These are phyloP conservation scores for Liodrosophila aerea DNA, from an alignment of 2,888 invertebrate species.

Conservation along the genomic window DNA sequence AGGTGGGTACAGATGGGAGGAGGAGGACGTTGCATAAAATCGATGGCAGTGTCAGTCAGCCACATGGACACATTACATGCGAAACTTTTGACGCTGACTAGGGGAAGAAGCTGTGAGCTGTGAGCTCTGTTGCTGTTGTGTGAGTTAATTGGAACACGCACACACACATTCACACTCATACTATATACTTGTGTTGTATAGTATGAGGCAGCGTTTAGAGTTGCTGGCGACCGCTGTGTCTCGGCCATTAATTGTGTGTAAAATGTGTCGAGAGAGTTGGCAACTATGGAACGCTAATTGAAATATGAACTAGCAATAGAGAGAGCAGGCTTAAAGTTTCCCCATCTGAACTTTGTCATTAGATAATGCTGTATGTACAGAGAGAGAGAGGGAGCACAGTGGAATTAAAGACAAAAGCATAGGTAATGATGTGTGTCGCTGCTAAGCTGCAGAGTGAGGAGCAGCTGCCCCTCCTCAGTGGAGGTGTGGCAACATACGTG, in stretches of 20 bases:
- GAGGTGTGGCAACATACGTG: constrained; percentile 45
- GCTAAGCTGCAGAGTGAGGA: constrained; percentile 33
- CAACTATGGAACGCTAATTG: constrained; percentile 52
- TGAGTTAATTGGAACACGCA: constrained; percentile 67
- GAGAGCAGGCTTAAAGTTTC: constrained; percentile 44
- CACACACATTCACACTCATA: constrained; percentile 15
- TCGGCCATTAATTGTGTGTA: constrained; percentile 49
- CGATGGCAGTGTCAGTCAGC: constrained; percentile 48
- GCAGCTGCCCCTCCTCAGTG: constrained; percentile 10
- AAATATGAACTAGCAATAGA: constrained; percentile 47
- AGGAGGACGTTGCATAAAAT: constrained; percentile 83
- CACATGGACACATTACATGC: constrained; percentile 36
- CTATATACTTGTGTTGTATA: not conserved
- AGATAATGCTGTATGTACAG: constrained; percentile 25
- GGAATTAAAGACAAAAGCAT: constrained; percentile 55
- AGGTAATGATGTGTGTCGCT: constrained; percentile 54
- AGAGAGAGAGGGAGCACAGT: too few species aligned
- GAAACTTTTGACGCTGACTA: constrained; percentile 74
- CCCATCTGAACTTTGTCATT: constrained; percentile 9
- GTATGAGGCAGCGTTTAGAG: constrained; percentile 53
- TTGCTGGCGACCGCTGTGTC: constrained; percentile 34
- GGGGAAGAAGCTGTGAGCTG: constrained; percentile 24
- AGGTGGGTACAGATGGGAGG: constrained; percentile 83
- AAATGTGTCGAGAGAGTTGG: constrained; percentile 51
- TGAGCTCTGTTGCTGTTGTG: constrained; percentile 33